These are phyloP conservation scores for Hexactinellida sp. DNA, from an alignment of 37 sponge, comb jelly and placozoan genomes.

Conservation along the genomic window DNA sequence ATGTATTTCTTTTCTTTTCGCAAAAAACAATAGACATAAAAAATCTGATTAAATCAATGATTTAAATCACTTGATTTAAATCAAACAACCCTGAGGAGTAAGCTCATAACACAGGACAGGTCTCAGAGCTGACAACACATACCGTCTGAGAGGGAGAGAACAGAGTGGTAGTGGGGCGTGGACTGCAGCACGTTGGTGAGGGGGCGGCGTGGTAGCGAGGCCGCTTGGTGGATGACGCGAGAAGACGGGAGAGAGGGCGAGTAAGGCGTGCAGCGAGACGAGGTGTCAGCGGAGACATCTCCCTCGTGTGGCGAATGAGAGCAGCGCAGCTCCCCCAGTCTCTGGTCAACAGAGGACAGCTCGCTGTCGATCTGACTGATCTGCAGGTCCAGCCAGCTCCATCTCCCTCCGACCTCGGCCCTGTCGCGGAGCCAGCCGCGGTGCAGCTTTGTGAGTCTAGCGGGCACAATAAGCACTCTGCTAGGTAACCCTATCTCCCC, in stretches of 20 bases:
- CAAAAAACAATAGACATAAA: too few species aligned
- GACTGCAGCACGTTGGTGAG: neutral
- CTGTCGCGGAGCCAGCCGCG: neutral
- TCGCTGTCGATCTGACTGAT: neutral
- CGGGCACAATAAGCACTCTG: too few species aligned
- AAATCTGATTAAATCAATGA: too few species aligned
- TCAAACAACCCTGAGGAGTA: too few species aligned
- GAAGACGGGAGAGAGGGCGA: neutral
- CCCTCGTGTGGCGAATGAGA: neutral
- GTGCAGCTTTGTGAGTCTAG: neutral
- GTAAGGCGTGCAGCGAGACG: neutral
- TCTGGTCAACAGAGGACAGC: neutral
- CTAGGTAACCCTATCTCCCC: too few species aligned
- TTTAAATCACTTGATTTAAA: too few species aligned
- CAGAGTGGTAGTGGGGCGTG: neutral
- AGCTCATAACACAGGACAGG: too few species aligned
- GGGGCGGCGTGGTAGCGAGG: neutral
- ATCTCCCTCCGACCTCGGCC: neutral
- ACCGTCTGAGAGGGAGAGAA: neutral
- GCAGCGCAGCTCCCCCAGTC: neutral
- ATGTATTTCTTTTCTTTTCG: too few species aligned
- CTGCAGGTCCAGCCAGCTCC: neutral
- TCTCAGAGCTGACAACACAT: too few species aligned
- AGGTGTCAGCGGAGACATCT: neutral
- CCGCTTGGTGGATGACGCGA: neutral